Base-by-base conservation (phyloP, 1,140 invertebrate species). In the Campoletis sonorensis region DNA sequence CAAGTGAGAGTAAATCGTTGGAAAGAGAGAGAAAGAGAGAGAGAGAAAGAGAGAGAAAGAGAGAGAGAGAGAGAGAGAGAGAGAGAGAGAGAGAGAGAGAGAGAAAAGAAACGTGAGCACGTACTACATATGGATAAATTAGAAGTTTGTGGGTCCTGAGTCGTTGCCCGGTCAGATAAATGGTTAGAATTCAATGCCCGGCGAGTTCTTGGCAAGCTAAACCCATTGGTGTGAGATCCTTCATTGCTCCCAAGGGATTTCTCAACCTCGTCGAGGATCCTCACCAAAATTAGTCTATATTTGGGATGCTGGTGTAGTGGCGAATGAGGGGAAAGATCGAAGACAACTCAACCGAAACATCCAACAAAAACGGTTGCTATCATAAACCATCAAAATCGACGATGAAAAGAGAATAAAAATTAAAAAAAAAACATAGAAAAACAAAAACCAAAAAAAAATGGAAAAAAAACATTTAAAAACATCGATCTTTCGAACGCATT, bases 201-300 rank as follows among this genome's bases (percentile, higher is more conserved):
- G 23, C 23, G 13, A 73, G 83, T 70, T 75, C 49, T 40, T n/a
- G 49, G 40, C 54, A 5, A 77, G 33, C 3, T 68, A 71, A 81
- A 82, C n/a, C n/a, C 33, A 79, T 84, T 76, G 76, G 78, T 49
- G 84, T 83, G 26, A 45, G 51, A 83, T 84, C 87, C 83, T 85
- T 87, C 87, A 91, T 90, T 89, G 87, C 83, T 88, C 90, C 84
- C 88, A 10, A 8, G 89, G 82, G 90, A 89, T 79, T 86, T 84
- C 85, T 84, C 82, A 79, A 54, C 27, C 16, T 61, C 30, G 27
- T 64, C 54, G 45, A 54, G 85, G 83, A 87, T 87, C 84, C 83
- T 86, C 73, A 85, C 85, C 81, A 82, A 89, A 90, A 91, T 90
- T 90, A 89, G 87, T 90, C 89, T 90, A 88, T 88, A 90, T 89